Evolutionary conservation across 2,888 invertebrate species (phyloP).

Genomic region (Eretmocerus hayati): DNA sequence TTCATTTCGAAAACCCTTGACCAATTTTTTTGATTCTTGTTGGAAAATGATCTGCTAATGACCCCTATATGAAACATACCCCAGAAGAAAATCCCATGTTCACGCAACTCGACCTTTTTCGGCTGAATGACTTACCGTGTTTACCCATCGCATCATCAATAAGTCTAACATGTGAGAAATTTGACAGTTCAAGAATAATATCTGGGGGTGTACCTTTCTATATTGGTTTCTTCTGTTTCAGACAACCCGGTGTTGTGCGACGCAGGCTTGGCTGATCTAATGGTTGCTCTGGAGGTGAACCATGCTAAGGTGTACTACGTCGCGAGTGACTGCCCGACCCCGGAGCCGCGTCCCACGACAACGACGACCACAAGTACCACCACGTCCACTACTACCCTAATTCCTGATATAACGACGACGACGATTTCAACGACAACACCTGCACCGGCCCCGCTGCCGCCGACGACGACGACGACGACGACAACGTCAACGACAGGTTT

Average conservation of each 20-base stretch:
- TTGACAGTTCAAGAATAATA: too few species aligned
- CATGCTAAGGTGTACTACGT: slow-evolving; percentile 67
- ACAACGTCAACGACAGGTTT: neutral
- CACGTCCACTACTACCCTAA: slow-evolving; percentile 17
- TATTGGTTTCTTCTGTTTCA: too few species aligned
- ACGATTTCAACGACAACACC: slow-evolving; percentile 26
- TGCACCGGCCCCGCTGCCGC: slow-evolving; percentile 30
- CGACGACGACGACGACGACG: slow-evolving; percentile 27
- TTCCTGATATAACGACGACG: slow-evolving; percentile 24
- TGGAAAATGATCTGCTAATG: too few species aligned
- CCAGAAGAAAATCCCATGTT: too few species aligned
- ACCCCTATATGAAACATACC: too few species aligned
- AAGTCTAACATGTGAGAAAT: too few species aligned
- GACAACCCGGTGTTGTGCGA: slow-evolving; percentile 79
- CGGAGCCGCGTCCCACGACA: slow-evolving; percentile 23
- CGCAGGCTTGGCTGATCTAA: slow-evolving; percentile 63
- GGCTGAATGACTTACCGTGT: too few species aligned
- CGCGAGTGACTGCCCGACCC: slow-evolving; percentile 48
- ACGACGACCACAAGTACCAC: slow-evolving; percentile 23
- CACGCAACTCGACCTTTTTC: too few species aligned
- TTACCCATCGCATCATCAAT: too few species aligned
- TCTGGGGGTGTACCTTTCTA: too few species aligned
- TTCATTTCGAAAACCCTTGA: too few species aligned
- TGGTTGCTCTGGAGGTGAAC: slow-evolving; percentile 62
- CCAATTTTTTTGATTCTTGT: too few species aligned